Percentiles rank a stretch among this genome's conserved stretches.
Evolutionary conservation across 2,113 vertebrate genomes (phyloP).

Genomic region (Chamaea fasciata): DNA sequence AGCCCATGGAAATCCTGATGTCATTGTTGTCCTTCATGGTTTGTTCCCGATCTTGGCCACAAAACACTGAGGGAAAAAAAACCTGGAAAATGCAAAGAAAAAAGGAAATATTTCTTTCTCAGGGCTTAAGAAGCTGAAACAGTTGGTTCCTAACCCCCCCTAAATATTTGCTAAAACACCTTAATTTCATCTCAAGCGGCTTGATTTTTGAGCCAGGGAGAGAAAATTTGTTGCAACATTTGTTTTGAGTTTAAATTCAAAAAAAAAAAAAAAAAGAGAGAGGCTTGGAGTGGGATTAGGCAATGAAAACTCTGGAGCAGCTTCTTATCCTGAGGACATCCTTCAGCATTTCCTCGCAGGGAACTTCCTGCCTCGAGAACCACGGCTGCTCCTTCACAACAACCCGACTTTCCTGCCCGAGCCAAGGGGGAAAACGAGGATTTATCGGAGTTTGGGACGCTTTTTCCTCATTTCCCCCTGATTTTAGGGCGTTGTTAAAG

Average conservation of each 20-base stretch:
- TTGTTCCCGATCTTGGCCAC: neutral
- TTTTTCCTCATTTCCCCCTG: neutral
- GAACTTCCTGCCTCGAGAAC: slow-evolving; percentile 23
- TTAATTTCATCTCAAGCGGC: accelerated
- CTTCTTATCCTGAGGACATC: slow-evolving; percentile 36
- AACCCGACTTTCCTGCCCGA: neutral
- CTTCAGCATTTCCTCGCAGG: slow-evolving; percentile 34
- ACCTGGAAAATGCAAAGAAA: neutral
- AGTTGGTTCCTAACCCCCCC: neutral
- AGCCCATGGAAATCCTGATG: neutral
- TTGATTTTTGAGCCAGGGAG: neutral
- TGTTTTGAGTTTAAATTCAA: neutral
- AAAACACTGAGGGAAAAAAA: neutral
- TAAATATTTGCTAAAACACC: neutral
- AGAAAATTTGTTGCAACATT: neutral
- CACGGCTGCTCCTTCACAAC: neutral
- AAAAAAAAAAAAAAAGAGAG: neutral
- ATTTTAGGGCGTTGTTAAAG: neutral
- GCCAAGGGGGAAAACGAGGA: neutral
- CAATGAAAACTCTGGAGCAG: neutral
- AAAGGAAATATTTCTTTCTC: neutral
- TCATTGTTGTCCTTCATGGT: neutral
- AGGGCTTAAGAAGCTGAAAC: neutral
- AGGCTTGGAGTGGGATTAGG: neutral
- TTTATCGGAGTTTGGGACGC: neutral